Conservation (phyloP, 2,797 vertebrate genomes). For the Thripadectes ignobilis region DNA sequence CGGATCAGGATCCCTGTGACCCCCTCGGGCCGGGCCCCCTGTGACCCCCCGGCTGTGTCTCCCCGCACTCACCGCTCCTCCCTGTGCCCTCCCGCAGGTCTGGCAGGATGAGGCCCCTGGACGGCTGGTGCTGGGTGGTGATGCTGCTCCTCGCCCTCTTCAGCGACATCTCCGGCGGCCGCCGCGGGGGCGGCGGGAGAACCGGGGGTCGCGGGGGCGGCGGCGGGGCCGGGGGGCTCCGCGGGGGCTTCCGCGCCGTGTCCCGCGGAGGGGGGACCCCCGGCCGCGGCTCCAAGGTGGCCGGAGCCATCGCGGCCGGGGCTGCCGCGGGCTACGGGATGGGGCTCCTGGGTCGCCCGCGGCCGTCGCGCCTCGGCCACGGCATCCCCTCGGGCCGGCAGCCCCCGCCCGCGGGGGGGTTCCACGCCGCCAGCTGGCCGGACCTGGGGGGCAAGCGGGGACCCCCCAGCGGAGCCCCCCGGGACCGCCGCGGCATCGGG, state of each 20-base stretch:
- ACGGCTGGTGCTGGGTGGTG: background rate
- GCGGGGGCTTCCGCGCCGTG: background rate
- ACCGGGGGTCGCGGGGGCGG: background rate
- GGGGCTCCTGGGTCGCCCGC: constrained; percentile 17
- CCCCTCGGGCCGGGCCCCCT: too few relatives aligned
- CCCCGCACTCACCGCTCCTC: background rate
- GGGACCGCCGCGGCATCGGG: fast-evolving
- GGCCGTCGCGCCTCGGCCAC: background rate
- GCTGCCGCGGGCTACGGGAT: background rate
- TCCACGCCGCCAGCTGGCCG: background rate
- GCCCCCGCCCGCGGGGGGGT: background rate
- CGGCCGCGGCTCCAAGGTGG: background rate
- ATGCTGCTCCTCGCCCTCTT: constrained; percentile 36
- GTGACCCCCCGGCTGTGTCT: too few relatives aligned
- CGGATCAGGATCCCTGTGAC: too few relatives aligned
- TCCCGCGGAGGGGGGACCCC: background rate
- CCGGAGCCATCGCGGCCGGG: background rate
- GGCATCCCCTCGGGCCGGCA: background rate
- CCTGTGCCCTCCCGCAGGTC: background rate
- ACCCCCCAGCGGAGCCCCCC: background rate
- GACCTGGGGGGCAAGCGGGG: background rate
- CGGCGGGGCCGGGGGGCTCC: background rate
- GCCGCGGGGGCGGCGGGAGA: background rate
- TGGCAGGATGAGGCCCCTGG: constrained; percentile 9
- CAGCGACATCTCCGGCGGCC: background rate